Evolutionary conservation across 2,888 invertebrate genomes (phyloP).

Genomic region (Philereme vetulata): DNA sequence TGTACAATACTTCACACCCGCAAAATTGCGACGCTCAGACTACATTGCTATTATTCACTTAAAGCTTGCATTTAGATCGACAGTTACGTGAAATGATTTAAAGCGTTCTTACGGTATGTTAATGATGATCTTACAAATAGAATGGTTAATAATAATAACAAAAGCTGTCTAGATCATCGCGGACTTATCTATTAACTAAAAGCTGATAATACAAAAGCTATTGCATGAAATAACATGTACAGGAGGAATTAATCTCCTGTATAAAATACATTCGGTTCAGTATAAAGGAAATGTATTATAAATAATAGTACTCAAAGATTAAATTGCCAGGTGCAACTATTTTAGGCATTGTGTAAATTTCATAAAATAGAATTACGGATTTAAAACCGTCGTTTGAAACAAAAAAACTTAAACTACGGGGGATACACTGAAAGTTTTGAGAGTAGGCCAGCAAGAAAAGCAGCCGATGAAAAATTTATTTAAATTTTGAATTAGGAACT

Average conservation of each 20-base stretch:
- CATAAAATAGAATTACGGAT: too few relatives aligned
- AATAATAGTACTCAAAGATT: too few relatives aligned
- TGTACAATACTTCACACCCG: not conserved
- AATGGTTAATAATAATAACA: slow-evolving; percentile 1
- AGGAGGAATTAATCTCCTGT: not conserved
- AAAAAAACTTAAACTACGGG: too few relatives aligned
- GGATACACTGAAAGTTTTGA: too few relatives aligned
- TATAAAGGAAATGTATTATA: too few relatives aligned
- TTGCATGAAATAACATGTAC: not conserved
- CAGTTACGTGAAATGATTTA: slow-evolving; percentile 20
- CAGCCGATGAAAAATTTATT: too few relatives aligned
- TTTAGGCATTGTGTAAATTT: too few relatives aligned
- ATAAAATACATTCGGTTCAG: not conserved
- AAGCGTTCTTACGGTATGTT: slow-evolving; percentile 8
- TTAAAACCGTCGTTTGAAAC: too few relatives aligned
- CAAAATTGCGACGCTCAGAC: slow-evolving; percentile 6
- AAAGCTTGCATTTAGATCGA: slow-evolving; percentile 25
- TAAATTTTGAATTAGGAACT: too few relatives aligned
- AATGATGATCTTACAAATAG: slow-evolving; percentile 5
- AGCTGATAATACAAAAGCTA: not conserved
- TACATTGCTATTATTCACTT: slow-evolving; percentile 10
- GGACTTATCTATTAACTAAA: slow-evolving; percentile 9
- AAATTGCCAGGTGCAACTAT: too few relatives aligned
- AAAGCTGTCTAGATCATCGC: slow-evolving; percentile 4
- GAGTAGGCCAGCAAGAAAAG: too few relatives aligned